Conservation (phyloP, 2,113 vertebrate species). For the Spermophilus dauricus region DNA sequence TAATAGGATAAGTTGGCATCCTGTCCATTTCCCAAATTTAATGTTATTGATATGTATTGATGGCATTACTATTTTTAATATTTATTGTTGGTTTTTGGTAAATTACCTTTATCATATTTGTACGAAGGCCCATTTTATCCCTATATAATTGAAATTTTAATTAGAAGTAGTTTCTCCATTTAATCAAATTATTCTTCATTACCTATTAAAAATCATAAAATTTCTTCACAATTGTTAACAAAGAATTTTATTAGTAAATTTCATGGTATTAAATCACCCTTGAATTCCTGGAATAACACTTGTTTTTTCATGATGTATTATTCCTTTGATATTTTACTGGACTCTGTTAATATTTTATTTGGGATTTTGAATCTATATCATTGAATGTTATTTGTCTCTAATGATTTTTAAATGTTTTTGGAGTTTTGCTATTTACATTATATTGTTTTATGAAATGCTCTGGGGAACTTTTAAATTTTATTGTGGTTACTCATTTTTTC, state of each 20-base stretch:
- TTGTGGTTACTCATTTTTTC: not conserved
- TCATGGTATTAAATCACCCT: not conserved
- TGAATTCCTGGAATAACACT: not conserved
- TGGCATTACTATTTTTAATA: not conserved
- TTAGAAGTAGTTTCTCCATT: too few relatives aligned
- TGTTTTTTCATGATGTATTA: conserved; percentile 1
- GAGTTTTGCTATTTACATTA: not conserved
- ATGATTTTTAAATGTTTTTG: not conserved
- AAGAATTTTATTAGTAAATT: not conserved
- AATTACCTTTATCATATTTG: conserved; percentile 19
- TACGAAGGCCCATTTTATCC: not conserved
- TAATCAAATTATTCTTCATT: not conserved
- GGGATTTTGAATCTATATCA: not conserved
- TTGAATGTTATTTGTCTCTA: not conserved
- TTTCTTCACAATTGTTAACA: not conserved
- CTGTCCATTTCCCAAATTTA: not conserved
- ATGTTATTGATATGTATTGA: not conserved
- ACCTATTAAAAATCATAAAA: conserved; percentile 16
- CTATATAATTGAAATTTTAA: not conserved
- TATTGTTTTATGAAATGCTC: not conserved
- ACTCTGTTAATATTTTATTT: conserved; percentile 22
- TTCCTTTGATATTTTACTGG: not conserved
- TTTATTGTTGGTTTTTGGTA: not conserved
- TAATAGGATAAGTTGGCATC: not conserved
- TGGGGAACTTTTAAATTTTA: not conserved